phyloP scores from a whole-genome alignment of 2,888 invertebrate species.

The Erebia aethiops region DNA sequence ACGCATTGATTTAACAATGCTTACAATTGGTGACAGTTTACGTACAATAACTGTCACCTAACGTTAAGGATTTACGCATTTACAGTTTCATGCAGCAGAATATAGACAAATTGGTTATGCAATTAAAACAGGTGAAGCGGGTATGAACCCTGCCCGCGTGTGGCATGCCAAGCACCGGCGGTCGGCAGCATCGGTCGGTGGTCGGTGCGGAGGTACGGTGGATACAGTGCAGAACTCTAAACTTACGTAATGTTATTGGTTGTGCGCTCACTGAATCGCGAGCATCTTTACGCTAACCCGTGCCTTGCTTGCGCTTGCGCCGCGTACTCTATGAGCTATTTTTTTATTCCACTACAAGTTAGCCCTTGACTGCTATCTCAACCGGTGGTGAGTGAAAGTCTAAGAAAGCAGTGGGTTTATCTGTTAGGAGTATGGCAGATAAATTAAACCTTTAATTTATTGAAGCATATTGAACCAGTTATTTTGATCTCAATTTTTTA shows the following conservation, averaged over 20 bases:
- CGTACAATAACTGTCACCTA: not conserved
- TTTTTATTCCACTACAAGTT: too few relatives aligned
- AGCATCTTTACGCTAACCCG: constrained; percentile 27
- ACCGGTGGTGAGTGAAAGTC: too few relatives aligned
- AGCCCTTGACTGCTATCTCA: too few relatives aligned
- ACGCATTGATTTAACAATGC: too few relatives aligned
- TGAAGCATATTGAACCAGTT: too few relatives aligned
- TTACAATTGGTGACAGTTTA: too few relatives aligned
- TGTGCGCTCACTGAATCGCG: constrained; percentile 57
- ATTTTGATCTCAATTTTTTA: too few relatives aligned
- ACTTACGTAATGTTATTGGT: constrained; percentile 66
- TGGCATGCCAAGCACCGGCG: constrained; percentile 53
- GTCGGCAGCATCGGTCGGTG: not conserved
- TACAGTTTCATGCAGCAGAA: not conserved
- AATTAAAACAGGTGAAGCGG: constrained; percentile 55
- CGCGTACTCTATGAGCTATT: not conserved
- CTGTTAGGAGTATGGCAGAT: too few relatives aligned
- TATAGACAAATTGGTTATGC: constrained; percentile 52
- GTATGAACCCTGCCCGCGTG: constrained; percentile 42
- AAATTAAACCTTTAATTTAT: too few relatives aligned
- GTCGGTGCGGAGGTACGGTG: not conserved
- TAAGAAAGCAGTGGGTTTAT: too few relatives aligned
- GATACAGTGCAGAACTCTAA: not conserved
- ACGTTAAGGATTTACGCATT: not conserved
- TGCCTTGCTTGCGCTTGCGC: not conserved